These are phyloP conservation scores for Netelia melanura DNA, from an alignment of 2,888 invertebrate species.

Conservation along the genomic window DNA sequence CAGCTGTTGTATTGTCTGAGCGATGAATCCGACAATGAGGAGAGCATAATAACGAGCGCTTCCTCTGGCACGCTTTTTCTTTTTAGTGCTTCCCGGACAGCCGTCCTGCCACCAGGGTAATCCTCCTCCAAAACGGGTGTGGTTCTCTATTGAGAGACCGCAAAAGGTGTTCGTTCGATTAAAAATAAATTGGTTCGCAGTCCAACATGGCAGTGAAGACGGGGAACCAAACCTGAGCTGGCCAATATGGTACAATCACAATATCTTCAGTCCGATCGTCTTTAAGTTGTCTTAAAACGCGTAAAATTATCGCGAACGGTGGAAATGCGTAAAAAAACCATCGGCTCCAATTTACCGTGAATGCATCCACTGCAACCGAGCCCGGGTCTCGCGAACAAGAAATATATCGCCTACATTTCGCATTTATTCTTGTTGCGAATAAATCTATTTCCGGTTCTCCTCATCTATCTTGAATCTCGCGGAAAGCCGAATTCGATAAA, in stretches of 20 bases:
- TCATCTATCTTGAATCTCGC: too few species aligned
- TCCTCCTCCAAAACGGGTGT: conserved; percentile 37
- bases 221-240: conserved; percentile 67
- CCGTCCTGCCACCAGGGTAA: conserved; percentile 49
- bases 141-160: conserved; percentile 43
- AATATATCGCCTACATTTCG: conserved; percentile 68
- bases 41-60: neutral
- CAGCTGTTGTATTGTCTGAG: neutral
- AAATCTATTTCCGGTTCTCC: conserved; percentile 70
- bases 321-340: conserved; percentile 69
- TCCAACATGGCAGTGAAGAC: conserved; percentile 58
- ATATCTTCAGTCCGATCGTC: conserved; percentile 55
- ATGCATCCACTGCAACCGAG: conserved; percentile 64
- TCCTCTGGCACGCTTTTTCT: neutral
- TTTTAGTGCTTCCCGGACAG: conserved; percentile 29
- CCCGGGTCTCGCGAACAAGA: conserved; percentile 66
- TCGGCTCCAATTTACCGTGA: conserved; percentile 66
- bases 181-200: conserved; percentile 58
- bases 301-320: conserved; percentile 64
- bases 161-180: conserved; percentile 48
- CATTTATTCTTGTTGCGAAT: conserved; percentile 67
- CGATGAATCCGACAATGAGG: conserved; percentile 8
- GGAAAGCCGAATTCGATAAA: too few species aligned
- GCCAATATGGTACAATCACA: conserved; percentile 68
- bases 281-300: conserved; percentile 64